Evolutionary conservation across 2,113 vertebrate species (phyloP).

Genomic region (Centropus unirufus): DNA sequence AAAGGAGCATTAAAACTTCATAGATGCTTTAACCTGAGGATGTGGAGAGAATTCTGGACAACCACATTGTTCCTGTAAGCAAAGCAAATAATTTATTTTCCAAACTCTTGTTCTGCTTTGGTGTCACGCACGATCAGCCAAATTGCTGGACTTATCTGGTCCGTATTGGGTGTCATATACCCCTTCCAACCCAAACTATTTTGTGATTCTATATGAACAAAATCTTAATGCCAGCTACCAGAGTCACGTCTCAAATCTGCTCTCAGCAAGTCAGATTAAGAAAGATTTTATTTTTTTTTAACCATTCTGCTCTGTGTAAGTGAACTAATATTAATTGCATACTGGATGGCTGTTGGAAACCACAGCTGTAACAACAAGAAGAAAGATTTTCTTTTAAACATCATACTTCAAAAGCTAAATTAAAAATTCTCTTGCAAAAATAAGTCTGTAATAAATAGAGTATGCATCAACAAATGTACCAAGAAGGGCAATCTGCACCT

Average conservation of each 20-base stretch:
- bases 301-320: background rate
- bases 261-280: slow-evolving; percentile 22
- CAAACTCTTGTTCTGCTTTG: slow-evolving; percentile 10
- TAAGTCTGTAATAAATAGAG: slow-evolving; percentile 38
- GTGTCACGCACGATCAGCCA: slow-evolving; percentile 15
- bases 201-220: background rate
- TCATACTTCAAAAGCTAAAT: slow-evolving; percentile 53
- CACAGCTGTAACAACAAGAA: slow-evolving; percentile 65
- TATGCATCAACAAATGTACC: slow-evolving; percentile 36
- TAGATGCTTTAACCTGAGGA: slow-evolving; percentile 32
- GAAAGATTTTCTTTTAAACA: slow-evolving; percentile 38
- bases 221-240: slow-evolving; percentile 9
- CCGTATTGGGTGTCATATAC: background rate
- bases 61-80: background rate
- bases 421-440: slow-evolving; percentile 50
- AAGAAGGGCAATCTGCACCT: slow-evolving; percentile 35
- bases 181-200: no score
- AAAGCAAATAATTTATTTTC: background rate
- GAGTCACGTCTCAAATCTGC: background rate
- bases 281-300: background rate
- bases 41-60: slow-evolving; percentile 4
- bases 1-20: slow-evolving; percentile 11
- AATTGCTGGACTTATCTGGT: slow-evolving; percentile 8
- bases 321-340: background rate
- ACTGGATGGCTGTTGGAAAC: background rate